A percentile compares a stretch with the other conserved stretches of the same genome.
These are phyloP conservation scores for Philantomba maxwellii DNA, from an alignment of 2,113 vertebrate species.

Conservation along the genomic window DNA sequence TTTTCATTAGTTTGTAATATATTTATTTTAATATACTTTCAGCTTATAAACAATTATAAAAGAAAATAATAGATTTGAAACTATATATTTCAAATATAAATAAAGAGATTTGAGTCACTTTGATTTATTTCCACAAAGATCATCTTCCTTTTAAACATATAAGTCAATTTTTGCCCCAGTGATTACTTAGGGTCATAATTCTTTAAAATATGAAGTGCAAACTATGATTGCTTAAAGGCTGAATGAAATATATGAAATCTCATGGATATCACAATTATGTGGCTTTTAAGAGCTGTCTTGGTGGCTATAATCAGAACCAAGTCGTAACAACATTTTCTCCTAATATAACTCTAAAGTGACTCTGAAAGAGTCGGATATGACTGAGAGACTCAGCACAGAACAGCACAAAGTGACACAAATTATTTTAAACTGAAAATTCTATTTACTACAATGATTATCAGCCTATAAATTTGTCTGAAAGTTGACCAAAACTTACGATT, in stretches of 20 bases:
- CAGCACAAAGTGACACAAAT: background rate
- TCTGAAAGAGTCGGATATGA: background rate
- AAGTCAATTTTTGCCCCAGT: background rate
- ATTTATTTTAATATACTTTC: background rate
- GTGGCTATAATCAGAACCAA: background rate
- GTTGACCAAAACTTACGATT: background rate
- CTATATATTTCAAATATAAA: background rate
- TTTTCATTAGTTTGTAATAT: background rate
- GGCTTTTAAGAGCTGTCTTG: background rate
- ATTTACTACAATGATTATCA: background rate
- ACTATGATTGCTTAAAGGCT: background rate
- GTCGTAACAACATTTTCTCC: background rate
- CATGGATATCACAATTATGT: background rate
- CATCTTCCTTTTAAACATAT: background rate
- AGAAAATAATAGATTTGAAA: background rate
- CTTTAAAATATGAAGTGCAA: background rate
- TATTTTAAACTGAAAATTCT: background rate
- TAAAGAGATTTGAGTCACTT: background rate
- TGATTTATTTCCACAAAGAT: background rate
- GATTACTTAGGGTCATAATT: background rate
- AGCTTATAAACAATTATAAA: background rate
- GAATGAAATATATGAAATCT: background rate
- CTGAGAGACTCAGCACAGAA: background rate
- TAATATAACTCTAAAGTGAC: background rate
- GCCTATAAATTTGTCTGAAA: background rate